Evolutionary conservation across 2,797 vertebrate species (phyloP), one percentile per base, ranked within the genome.

Genomic region (Ambastaia sidthimunki): DNA sequence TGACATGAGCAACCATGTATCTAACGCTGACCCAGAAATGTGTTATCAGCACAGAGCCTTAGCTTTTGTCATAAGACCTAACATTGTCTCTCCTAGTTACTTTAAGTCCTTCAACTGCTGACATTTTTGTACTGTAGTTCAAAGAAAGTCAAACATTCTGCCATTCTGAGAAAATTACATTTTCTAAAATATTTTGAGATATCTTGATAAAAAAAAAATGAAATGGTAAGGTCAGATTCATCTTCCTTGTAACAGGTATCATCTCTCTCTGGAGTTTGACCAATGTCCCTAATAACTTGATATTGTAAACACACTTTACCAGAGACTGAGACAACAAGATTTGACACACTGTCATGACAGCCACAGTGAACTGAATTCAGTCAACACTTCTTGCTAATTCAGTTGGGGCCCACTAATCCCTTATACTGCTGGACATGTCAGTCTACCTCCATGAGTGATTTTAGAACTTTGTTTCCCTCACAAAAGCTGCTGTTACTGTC

Each of bases 301-400:
- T n/a, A 62, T 47, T 47, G 37, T 62, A 5, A 48, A 21, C 59
- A 13, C 34, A 74, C 52, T 44, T 41, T 21, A 47, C 62, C 48
- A 62, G 21, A 60, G 31, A n/a, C 6, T 5, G 34, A 37, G 34
- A 4, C 34, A 37, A n/a, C n/a, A n/a, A n/a, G n/a, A n/a, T n/a
- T n/a, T n/a, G n/a, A n/a, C n/a, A n/a, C n/a, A n/a, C n/a, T n/a
- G n/a, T n/a, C n/a, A n/a, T 13, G 59, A 55, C 59, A 65, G 48
- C 28, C 21, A 66, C 16, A 66, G 44, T 52, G 16, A 66, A 55
- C 44, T 44, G n/a, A 47, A 82, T 55, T 62, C 21, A 55, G 31
- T 71, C 69, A 76, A 67, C 57, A 25, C 18, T 18, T 50, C 10
- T 15, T 12, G 48, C 34, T 37, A 77, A 68, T 50, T 19, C 11